Conservation (phyloP, 1,140 invertebrate genomes). For the honey bee (Apis mellifera) region Amel_HAv3.1 CM009936.2:17233001-17233500, state of each 20-base stretch:
- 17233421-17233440: slow-evolving; percentile 76
- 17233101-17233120: background rate
- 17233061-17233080: too few relatives aligned
- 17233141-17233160: background rate
- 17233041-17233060: too few relatives aligned
- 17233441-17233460: slow-evolving; percentile 65
- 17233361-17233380: slow-evolving; percentile 54
- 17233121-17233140: background rate
- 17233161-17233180: background rate
- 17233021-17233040: too few relatives aligned
- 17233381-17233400: slow-evolving; percentile 77
- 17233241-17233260: background rate
- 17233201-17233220: background rate
- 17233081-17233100: background rate
- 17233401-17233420: slow-evolving; percentile 78
- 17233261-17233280: background rate
- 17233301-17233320: background rate
- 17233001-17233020: too few relatives aligned
- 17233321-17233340: background rate
- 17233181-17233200: background rate
- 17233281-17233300: background rate
- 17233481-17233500: slow-evolving; percentile 77
- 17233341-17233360: background rate
- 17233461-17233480: slow-evolving; percentile 74
- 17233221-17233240: too few relatives aligned